Base-by-base conservation (phyloP, 64 coral and sea anemone genomes). In the Orbicella faveolata region DNA sequence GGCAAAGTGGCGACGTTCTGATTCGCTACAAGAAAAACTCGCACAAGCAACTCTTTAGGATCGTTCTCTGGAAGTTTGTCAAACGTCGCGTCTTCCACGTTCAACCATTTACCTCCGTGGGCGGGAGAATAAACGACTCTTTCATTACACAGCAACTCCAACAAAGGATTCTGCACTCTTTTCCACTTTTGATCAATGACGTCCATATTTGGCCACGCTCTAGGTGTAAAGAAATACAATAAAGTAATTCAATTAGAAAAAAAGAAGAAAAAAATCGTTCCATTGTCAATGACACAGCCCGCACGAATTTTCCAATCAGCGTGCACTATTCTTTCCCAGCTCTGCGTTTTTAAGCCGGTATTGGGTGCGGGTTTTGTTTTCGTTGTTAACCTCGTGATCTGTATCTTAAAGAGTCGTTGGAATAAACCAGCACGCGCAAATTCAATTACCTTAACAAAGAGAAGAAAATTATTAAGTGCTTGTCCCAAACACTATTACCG, bases 111-210 rank as follows among this genome's bases (percentile, higher is more conserved):
- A 23, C 87, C 90, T 6, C 90, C 89, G 17, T 62, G 34, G 2
- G 75, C 90, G 36, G 33, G 53, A 73, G 89, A 95, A 78, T 90
- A 88, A 3, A 95, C 39, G 1, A 95, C 52, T 30, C 86, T 54
- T 25, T 79, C 74, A 13, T n/a, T 6, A 34, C 92, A 81, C 3
- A 98, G 36, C 70, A 52, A 63, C 53, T 88, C 3, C 36, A 93
- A 83, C 51, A 93, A 91, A 36, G 73, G 72, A 37, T 93, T 52
- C 52, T 93, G 63, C 51, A 93, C 74, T 41, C 41, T 79, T 23
- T 84, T 98, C 96, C 93, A 98, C 30, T 93, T 93, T 30, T 78
- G 78, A 15, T 94, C 91, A 14, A 98, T 79, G 37, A 30, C 19
- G 0, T n/a, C 39, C 0, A 91, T 10, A 81, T 93, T 63, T 18